These are phyloP conservation scores for Hemitrygon akajei DNA, from an alignment of 2,797 vertebrate species.

Conservation along the genomic window DNA sequence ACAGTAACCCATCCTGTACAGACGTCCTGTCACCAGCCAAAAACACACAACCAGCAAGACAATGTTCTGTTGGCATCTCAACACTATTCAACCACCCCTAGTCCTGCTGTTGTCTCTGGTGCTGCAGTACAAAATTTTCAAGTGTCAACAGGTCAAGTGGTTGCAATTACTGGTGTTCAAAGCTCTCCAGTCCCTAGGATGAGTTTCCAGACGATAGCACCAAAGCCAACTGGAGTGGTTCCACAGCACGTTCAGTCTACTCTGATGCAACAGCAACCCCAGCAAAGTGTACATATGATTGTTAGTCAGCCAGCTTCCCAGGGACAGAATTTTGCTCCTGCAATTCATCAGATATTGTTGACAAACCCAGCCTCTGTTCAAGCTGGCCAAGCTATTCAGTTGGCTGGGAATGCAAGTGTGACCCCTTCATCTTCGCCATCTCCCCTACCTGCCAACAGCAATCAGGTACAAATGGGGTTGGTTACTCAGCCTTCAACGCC, in stretches of 20 bases:
- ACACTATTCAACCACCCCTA: conserved; percentile 67
- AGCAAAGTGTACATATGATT: conserved; percentile 82
- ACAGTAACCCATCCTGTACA: conserved; percentile 67
- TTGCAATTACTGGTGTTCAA: conserved; percentile 72
- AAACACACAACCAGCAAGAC: conserved; percentile 66
- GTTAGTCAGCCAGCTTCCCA: conserved; percentile 82
- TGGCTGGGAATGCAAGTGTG: conserved; percentile 74
- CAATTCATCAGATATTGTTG: conserved; percentile 96
- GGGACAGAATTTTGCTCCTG: conserved; percentile 78
- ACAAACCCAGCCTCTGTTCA: conserved; percentile 80
- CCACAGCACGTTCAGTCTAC: conserved; percentile 65
- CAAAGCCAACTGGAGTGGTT: conserved; percentile 73
- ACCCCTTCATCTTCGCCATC: conserved; percentile 69
- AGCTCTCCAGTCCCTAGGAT: conserved; percentile 77
- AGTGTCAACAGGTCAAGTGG: conserved; percentile 71
- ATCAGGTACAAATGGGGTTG: conserved; percentile 63
- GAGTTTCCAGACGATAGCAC: conserved; percentile 93
- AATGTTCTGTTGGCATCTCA: conserved; percentile 69
- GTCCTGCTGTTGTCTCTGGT: conserved; percentile 66
- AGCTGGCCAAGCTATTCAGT: conserved; percentile 75
- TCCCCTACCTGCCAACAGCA: conserved; percentile 61
- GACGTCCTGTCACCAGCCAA: conserved; percentile 63
- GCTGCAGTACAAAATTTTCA: conserved; percentile 79
- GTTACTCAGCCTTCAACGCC: conserved; percentile 63
- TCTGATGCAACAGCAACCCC: conserved; percentile 55